Conservation (phyloP, 2,113 vertebrate genomes). For the Enhydra lutris region DNA sequence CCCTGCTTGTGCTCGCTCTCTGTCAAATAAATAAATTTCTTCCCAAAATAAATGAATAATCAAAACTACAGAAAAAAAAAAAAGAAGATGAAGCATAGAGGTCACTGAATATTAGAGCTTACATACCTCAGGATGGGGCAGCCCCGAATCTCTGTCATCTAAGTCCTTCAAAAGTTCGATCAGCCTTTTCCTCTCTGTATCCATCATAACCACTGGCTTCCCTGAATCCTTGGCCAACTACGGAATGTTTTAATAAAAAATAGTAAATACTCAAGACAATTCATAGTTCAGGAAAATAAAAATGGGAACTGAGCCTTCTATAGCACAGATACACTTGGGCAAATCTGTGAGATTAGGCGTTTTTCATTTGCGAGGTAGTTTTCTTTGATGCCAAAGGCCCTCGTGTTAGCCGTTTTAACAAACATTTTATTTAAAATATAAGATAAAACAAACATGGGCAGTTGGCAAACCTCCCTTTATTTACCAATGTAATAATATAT, state of each 20-base stretch:
- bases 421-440: slow-evolving; percentile 14
- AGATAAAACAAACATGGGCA: neutral
- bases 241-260: slow-evolving; percentile 64
- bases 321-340: neutral
- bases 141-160: slow-evolving; percentile 76
- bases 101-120: neutral
- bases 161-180: slow-evolving; percentile 87
- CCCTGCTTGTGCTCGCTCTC: too few relatives aligned
- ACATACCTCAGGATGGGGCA: slow-evolving; percentile 80
- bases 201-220: slow-evolving; percentile 84
- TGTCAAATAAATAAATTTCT: too few relatives aligned
- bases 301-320: neutral
- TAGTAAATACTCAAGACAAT: neutral
- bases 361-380: slow-evolving; percentile 23
- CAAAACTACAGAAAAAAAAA: neutral
- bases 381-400: neutral
- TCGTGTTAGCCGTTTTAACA: neutral
- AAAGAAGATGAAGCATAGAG: neutral
- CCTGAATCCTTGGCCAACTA: slow-evolving; percentile 88
- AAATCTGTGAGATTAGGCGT: neutral
- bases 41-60: too few relatives aligned
- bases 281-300: neutral
- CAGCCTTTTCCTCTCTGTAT: slow-evolving; percentile 88
- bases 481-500: neutral
- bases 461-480: neutral